Evolutionary conservation across 2,113 vertebrate species (phyloP).

Genomic region (Porphyrio hochstetteri): DNA sequence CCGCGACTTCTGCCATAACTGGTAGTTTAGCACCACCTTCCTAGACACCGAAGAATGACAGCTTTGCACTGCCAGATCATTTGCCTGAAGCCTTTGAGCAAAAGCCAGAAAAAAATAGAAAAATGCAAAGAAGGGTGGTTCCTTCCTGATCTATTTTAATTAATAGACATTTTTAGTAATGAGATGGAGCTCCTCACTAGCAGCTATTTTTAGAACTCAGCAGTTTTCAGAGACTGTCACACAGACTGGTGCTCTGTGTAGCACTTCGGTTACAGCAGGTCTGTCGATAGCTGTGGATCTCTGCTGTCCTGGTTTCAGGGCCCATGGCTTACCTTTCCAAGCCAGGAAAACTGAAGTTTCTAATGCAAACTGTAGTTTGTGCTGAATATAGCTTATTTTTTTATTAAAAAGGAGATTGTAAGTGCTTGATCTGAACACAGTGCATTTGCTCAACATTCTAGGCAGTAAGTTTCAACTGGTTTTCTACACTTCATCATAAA

Average conservation of each 20-base stretch:
- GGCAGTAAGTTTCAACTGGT: neutral
- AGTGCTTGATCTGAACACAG: neutral
- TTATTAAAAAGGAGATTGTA: neutral
- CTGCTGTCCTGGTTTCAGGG: neutral
- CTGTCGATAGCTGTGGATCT: neutral
- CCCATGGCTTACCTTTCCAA: neutral
- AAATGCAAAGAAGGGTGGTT: neutral
- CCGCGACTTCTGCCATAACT: slow-evolving; percentile 81
- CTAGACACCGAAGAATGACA: slow-evolving; percentile 80
- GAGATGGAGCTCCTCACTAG: neutral
- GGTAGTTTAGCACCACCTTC: slow-evolving; percentile 86
- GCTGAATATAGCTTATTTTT: neutral
- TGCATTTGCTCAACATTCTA: neutral
- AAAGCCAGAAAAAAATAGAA: neutral
- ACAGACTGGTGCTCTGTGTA: neutral
- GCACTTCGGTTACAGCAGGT: neutral
- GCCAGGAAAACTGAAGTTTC: neutral
- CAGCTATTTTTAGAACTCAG: neutral
- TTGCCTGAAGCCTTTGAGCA: slow-evolving; percentile 72
- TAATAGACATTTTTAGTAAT: neutral
- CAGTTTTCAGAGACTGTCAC: neutral
- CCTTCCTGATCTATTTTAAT: neutral
- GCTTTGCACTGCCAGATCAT: slow-evolving; percentile 76
- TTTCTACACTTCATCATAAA: neutral
- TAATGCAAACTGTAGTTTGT: neutral